Evolutionary conservation across 2,113 vertebrate species (phyloP).

Genomic region (Dendropsophus ebraccatus): DNA sequence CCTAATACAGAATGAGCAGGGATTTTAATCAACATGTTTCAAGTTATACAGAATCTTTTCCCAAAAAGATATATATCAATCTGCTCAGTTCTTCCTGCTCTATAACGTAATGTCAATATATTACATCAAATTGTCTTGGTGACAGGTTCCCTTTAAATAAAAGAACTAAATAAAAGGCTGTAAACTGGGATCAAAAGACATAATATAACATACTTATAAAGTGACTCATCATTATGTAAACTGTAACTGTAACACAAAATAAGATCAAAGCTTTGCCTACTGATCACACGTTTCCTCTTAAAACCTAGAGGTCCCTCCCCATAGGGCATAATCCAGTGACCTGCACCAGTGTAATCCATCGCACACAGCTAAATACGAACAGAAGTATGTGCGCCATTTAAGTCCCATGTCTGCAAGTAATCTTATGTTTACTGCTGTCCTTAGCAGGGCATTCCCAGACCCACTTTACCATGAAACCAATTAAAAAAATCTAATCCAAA

Average conservation of each 20-base stretch:
- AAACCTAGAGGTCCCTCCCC: not conserved
- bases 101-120: too few relatives aligned
- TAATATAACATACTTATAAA: not conserved
- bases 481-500: too few relatives aligned
- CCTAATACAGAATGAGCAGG: too few relatives aligned
- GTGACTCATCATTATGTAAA: not conserved
- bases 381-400: not conserved
- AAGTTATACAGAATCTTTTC: too few relatives aligned
- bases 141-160: too few relatives aligned
- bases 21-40: too few relatives aligned
- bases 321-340: not conserved
- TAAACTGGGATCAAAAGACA: not conserved
- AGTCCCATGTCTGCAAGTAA: not conserved
- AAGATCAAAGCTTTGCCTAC: not conserved
- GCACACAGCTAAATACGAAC: not conserved
- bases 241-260: not conserved
- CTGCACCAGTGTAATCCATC: not conserved
- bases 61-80: too few relatives aligned
- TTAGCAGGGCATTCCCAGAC: not conserved
- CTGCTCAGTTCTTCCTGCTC: too few relatives aligned
- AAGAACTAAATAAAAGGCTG: too few relatives aligned
- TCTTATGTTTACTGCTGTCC: not conserved
- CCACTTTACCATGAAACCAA: not conserved
- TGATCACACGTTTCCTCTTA: not conserved
- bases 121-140: too few relatives aligned